Base-by-base conservation (phyloP, 2,888 invertebrate genomes). In the Melieria omissa region DNA sequence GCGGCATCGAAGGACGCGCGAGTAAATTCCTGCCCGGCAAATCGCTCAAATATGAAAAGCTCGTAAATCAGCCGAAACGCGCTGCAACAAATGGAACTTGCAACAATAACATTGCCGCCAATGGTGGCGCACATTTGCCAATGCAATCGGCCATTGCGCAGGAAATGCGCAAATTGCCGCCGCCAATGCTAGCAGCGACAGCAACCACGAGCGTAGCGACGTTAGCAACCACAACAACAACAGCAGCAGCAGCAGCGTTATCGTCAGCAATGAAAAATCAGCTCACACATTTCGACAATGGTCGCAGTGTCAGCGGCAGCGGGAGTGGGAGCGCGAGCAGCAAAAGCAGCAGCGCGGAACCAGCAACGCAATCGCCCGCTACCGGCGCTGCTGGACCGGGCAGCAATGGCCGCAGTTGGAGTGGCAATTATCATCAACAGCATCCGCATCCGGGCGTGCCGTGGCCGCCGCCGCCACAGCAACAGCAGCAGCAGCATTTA, bases 31-130 rank as follows among this genome's bases (percentile, higher is more conserved):
- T 82, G 78, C 81, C 81, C 67, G 81, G 80, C 70, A 83, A 81
- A 79, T 79, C 83, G 75, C 76, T 77, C 70, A 84, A 83, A 83
- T 83, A 83, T 80, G 84, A 84, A 79, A 82, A 81, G 79, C 81
- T 81, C 78, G 80, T 80, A 81, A 80, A 78, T 77, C 79, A 80
- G 74, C 78, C 66, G 52, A 57, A 63, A 57, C 49, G 49, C 9
- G 12, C 12, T 44, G 49, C 41, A 12, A 58, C 72, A 55, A 71
- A 74, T 54, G 70, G 54, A n/a, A 49, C 10, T 57, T 62, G 41
- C 67, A 49, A 29, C 68, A 67, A 47, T 63, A 66, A 46, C 57
- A 52, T 44, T 66, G 46, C 60, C 65, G 41, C 6, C 29, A 2
- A 58, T 61, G 29, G 49, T 52, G 47, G 73, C 62, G 73, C 75